Percentiles rank a stretch among this genome's conserved stretches.
phyloP scores from a whole-genome alignment of 30 jellyfish, hydroid and myxozoan species.

The Chrysaora quinquecirrha region DNA sequence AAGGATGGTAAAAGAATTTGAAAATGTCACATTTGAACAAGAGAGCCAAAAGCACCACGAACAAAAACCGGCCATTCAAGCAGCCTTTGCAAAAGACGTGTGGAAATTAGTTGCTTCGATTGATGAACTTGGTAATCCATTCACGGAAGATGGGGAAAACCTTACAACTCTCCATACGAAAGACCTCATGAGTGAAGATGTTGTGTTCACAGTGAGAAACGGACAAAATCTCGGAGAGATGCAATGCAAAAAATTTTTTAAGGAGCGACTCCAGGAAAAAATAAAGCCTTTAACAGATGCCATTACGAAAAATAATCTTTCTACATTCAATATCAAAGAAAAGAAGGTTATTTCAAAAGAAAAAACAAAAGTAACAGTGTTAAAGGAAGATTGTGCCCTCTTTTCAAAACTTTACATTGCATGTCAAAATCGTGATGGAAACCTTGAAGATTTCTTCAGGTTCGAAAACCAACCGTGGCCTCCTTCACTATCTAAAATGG shows the following conservation, averaged over 20 bases:
- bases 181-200: neutral
- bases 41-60: conserved; percentile 30
- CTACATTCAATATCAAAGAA: conserved; percentile 2
- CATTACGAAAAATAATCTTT: neutral
- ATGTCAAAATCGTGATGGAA: conserved; percentile 16
- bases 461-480: conserved; percentile 36
- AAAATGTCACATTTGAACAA: neutral
- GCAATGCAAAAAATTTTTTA: conserved; percentile 3
- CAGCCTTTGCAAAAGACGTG: conserved; percentile 21
- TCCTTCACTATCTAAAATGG: conserved; percentile 15
- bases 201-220: conserved; percentile 24
- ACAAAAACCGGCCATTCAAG: conserved; percentile 30
- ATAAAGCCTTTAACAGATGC: neutral
- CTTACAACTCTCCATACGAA: conserved; percentile 13
- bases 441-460: conserved; percentile 20
- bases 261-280: conserved; percentile 6
- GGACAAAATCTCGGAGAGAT: neutral
- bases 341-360: neutral
- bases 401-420: neutral
- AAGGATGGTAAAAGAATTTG: neutral
- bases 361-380: neutral
- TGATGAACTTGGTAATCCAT: conserved; percentile 24
- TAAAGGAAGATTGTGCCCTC: conserved; percentile 1
- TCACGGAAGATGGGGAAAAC: conserved; percentile 11
- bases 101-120: neutral